Percentiles rank a stretch among this genome's conserved stretches.
Conservation (phyloP, 2,113 vertebrate genomes). For the Cryptotis parvus region DNA sequence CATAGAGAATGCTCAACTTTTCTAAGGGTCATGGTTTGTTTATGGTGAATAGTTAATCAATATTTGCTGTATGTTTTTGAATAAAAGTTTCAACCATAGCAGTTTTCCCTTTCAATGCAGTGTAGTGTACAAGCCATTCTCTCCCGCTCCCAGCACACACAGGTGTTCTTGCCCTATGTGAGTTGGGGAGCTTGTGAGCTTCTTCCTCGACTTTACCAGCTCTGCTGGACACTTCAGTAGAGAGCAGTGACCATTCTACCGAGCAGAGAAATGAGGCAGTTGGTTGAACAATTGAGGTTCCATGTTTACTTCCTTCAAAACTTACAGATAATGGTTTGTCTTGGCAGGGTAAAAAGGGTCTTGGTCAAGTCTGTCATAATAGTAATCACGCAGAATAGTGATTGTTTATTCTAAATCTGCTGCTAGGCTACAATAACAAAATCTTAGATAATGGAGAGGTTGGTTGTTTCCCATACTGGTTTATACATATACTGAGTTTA, state of each 20-base stretch:
- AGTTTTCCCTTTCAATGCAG: neutral
- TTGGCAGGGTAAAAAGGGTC: neutral
- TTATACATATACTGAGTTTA: neutral
- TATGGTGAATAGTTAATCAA: neutral
- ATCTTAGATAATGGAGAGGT: neutral
- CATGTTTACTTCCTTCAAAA: conserved; percentile 42
- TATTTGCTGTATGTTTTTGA: neutral
- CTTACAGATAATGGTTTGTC: conserved; percentile 39
- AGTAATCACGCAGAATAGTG: conserved; percentile 49
- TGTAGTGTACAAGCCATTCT: neutral
- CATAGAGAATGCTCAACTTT: neutral
- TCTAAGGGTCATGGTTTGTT: neutral
- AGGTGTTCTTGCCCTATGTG: neutral
- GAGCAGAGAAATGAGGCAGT: conserved; percentile 25
- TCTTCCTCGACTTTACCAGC: neutral
- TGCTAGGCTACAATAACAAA: conserved; percentile 71
- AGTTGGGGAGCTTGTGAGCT: neutral
- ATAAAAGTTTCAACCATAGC: neutral
- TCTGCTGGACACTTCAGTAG: conserved; percentile 20
- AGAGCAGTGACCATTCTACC: neutral
- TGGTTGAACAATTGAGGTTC: neutral
- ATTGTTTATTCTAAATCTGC: conserved; percentile 8
- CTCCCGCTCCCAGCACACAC: neutral
- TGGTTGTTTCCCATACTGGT: neutral
- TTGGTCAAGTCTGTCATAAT: neutral